Evolutionary conservation across 2,113 vertebrate species (phyloP), one percentile per base, ranked within the genome.

Genomic region (Limnothrissa miodon): DNA sequence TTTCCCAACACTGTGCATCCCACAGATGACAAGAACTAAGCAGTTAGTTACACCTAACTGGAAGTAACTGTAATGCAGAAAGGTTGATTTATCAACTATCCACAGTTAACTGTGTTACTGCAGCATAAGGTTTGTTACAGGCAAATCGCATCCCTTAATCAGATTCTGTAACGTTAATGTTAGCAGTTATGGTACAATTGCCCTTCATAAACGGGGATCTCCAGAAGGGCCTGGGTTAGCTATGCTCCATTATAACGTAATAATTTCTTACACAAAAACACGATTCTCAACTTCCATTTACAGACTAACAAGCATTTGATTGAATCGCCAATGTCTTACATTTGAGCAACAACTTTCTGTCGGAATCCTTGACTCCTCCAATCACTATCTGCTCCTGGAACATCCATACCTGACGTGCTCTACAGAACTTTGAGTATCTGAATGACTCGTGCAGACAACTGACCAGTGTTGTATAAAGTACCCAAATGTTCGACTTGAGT

Each of bases 271-370:
- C 15, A 74, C 29, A 74, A 33, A 11, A 7, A 11, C 9, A 62
- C 23, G 9, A 45, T 19, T 51, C 39, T 42, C 21, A 36, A 17
- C 17, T 33, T 6, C 23, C 23, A 39, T 39, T 23, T 21, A 29
- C 17, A 15, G 46, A 13, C 19, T 56, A 23, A 56, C 51, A 6
- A 23, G 51, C 66, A 10, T 11, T 36, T 23, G 23, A 56, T 56
- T 36, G 13, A 33, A 5, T 15, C 5, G 11, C 33, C 36, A 36
- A 74, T 36, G 29, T 79, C 80, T 83, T 39, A 85, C 98, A 99
- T 99, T 91, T 99, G 98, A 89, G 96, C 96, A 89, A 98, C 96
- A 86, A 99, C 95, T 94, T 99, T 99, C 91, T 99, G 97, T 79
- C 98, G 93, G 91, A 99, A 99, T 90, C 95, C 95, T 45, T 93